Evolutionary conservation across 2,113 vertebrate species (phyloP).

Genomic region (Actinemys pallida): DNA sequence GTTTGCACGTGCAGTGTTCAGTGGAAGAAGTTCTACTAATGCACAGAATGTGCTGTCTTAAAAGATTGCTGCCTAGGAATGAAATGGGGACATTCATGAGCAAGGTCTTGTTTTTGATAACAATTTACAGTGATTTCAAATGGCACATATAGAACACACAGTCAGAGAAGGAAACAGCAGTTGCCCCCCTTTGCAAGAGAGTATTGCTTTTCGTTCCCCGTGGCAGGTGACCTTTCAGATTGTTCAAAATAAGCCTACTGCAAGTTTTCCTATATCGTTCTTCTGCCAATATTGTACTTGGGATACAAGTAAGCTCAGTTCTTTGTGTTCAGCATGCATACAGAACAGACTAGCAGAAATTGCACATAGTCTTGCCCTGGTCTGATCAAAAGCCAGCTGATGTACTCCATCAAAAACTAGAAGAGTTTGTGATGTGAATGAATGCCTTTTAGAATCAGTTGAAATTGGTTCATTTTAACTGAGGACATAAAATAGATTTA

Average conservation of each 20-base stretch:
- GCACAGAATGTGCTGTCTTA: background rate
- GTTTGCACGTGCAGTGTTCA: background rate
- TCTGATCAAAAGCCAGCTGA: background rate
- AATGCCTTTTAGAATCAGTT: rapidly evolving
- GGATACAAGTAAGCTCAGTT: background rate
- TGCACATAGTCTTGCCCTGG: background rate
- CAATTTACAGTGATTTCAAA: background rate
- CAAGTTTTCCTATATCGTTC: background rate
- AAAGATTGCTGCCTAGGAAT: background rate
- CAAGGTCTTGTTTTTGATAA: background rate
- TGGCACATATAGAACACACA: background rate
- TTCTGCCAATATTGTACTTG: background rate
- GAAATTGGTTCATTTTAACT: background rate
- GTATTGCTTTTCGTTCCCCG: background rate
- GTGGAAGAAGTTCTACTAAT: background rate
- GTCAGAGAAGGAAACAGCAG: background rate
- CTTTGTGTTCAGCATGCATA: background rate
- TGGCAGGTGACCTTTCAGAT: background rate
- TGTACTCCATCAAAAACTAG: background rate
- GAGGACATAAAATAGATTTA: background rate
- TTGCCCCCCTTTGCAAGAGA: background rate
- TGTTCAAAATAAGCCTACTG: background rate
- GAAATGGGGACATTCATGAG: background rate
- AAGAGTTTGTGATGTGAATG: background rate
- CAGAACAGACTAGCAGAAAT: background rate